Evolutionary conservation across 2,113 vertebrate genomes (phyloP).

Genomic region (Oreocharis arfaki): DNA sequence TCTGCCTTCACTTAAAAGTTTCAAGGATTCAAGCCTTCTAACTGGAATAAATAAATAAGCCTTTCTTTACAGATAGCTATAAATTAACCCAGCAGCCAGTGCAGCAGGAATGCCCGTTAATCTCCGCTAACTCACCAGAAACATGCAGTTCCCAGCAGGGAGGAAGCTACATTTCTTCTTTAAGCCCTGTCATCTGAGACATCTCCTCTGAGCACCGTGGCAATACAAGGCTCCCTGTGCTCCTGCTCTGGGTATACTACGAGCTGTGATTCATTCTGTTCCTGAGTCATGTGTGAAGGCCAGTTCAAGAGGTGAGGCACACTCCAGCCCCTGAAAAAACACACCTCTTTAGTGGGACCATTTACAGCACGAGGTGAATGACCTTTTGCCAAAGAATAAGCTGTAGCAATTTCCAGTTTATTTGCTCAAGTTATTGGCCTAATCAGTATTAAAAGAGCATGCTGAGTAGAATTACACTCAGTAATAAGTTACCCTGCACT

Average conservation of each 20-base stretch:
- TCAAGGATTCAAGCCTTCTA: not conserved
- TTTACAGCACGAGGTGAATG: slow-evolving; percentile 41
- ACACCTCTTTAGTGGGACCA: slow-evolving; percentile 10
- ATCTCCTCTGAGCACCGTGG: not conserved
- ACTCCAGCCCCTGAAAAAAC: slow-evolving; percentile 7
- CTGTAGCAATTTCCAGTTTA: not conserved
- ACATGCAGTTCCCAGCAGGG: not conserved
- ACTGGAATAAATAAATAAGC: not conserved
- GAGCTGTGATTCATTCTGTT: slow-evolving; percentile 20
- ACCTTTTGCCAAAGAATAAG: slow-evolving; percentile 49
- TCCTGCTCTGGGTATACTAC: not conserved
- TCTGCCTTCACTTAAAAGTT: not conserved
- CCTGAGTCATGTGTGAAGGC: not conserved
- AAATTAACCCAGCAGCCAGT: slow-evolving; percentile 11
- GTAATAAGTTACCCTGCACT: not conserved
- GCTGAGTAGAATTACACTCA: not conserved
- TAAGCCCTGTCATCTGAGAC: not conserved
- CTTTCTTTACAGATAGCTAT: not conserved
- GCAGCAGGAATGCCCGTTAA: not conserved
- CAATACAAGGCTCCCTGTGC: not conserved
- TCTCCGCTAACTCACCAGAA: slow-evolving; percentile 38
- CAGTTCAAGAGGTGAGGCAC: slow-evolving; percentile 1
- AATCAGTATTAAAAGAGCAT: not conserved
- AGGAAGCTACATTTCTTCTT: slow-evolving; percentile 8
- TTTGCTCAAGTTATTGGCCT: slow-evolving; percentile 37